A percentile compares a stretch with the other conserved stretches of the same genome.
Conservation (phyloP, 37 sponge, comb jelly and placozoan genomes). For the Eunapius fragilis region DNA sequence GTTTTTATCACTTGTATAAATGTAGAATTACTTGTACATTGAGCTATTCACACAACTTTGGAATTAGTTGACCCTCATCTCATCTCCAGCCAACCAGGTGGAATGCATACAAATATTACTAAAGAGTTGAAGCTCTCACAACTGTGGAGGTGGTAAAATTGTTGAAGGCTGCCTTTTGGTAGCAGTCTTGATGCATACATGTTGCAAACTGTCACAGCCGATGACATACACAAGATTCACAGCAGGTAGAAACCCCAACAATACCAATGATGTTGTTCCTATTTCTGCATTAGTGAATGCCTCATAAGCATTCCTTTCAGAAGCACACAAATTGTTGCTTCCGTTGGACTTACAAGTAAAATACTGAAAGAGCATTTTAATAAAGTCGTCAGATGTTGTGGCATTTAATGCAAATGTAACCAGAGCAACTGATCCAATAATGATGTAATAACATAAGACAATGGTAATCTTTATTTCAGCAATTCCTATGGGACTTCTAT, state of each 20-base stretch:
- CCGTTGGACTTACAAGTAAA: neutral
- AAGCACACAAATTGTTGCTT: neutral
- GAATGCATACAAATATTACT: too few relatives aligned
- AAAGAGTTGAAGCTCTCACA: too few relatives aligned
- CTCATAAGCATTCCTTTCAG: neutral
- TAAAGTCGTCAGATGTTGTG: neutral
- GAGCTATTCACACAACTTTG: too few relatives aligned
- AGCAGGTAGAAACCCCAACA: conserved; percentile 24
- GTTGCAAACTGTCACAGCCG: neutral
- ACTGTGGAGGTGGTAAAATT: too few relatives aligned
- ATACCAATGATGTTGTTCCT: conserved; percentile 9
- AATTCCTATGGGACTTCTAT: neutral
- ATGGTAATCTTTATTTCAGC: conserved; percentile 7
- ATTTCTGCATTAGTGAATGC: neutral
- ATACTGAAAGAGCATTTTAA: neutral
- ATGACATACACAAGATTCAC: conserved; percentile 18
- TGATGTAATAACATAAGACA: conserved; percentile 15
- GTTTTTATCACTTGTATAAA: too few relatives aligned
- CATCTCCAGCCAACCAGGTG: too few relatives aligned
- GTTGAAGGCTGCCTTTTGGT: too few relatives aligned
- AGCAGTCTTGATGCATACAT: too few relatives aligned
- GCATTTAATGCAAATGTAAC: neutral
- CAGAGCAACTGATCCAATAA: conserved; percentile 10
- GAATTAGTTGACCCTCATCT: too few relatives aligned
- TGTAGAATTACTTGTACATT: too few relatives aligned